Conservation (phyloP, 2,888 invertebrate species). For the Agriotes lineatus region DNA sequence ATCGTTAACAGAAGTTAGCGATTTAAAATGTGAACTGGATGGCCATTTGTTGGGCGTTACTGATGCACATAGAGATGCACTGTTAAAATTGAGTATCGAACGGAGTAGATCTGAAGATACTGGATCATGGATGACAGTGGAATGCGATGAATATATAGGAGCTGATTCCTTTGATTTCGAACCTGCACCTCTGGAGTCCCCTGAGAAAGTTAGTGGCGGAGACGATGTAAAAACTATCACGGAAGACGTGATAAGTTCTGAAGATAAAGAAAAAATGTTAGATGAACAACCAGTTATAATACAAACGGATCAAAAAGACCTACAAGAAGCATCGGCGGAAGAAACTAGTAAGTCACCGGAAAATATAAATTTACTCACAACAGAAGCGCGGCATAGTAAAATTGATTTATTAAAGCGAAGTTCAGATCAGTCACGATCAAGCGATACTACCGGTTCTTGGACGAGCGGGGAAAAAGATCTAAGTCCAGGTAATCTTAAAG, state of each 20-base stretch:
- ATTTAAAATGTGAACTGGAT: conserved; percentile 68
- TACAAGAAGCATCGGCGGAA: conserved; percentile 39
- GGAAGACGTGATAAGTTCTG: conserved; percentile 18
- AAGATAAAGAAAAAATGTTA: conserved; percentile 24
- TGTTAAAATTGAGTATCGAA: conserved; percentile 64
- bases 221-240: conserved; percentile 23
- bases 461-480: conserved; percentile 82
- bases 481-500: conserved; percentile 71
- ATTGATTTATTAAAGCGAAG: conserved; percentile 75
- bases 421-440: conserved; percentile 82
- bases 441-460: conserved; percentile 82
- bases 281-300: conserved; percentile 28
- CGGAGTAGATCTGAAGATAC: conserved; percentile 77
- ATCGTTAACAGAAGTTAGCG: conserved; percentile 76
- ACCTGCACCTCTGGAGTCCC: conserved; percentile 58
- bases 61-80: conserved; percentile 68
- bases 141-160: conserved; percentile 76
- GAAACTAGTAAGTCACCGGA: conserved; percentile 40
- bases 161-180: conserved; percentile 73
- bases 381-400: conserved; percentile 67
- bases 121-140: conserved; percentile 76
- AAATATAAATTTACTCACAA: conserved; percentile 59
- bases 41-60: conserved; percentile 68
- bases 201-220: conserved; percentile 53
- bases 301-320: conserved; percentile 30